Evolutionary conservation across 2,888 invertebrate species (phyloP), one percentile per base, ranked within the genome.

Genomic region (Ectemnius continuus): DNA sequence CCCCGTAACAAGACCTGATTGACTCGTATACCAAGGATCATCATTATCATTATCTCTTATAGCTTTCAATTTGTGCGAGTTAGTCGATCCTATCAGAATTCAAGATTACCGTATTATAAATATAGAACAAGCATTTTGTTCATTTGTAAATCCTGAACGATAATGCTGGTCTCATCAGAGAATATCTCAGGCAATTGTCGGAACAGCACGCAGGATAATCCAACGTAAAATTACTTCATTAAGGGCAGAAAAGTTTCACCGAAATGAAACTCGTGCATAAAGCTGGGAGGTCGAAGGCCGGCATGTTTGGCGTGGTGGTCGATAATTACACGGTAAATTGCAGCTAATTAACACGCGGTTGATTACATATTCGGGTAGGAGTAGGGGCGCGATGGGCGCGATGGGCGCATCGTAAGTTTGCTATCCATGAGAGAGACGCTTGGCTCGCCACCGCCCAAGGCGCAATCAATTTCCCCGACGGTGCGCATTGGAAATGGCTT

Each of bases 291-390:
- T 11, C 61, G 57, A 45, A 28, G 52, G 52, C 14, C 16, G 52
- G 52, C 52, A 3, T 3, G 14, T 16, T 14, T 52, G 8, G 11
- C 52, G 16, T 16, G 26, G 16, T 52, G 63, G 61, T 67, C 45
- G 60, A 75, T 82, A 88, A 88, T 89, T 89, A 88, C 87, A 87
- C 88, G 87, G 82, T 75, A 83, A 76, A 87, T 89, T 87, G 86
- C 72, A 81, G 73, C 84, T 87, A 89, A 90, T 90, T 89, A 88
- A 88, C 87, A 83, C 83, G 85, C 84, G 36, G 8, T 36, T 88
- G 88, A 89, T 90, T 88, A 87, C 86, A 84, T 85, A 88, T 88
- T 88, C 87, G 85, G 78, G 79, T 52, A 63, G 56, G 57, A 52
- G 81, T 79, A 23, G 3, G 2, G 23, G 23, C n/a, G 28, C 28